These are phyloP conservation scores for Onthophagus sagittarius DNA, from an alignment of 2,888 invertebrate species.

Conservation along the genomic window DNA sequence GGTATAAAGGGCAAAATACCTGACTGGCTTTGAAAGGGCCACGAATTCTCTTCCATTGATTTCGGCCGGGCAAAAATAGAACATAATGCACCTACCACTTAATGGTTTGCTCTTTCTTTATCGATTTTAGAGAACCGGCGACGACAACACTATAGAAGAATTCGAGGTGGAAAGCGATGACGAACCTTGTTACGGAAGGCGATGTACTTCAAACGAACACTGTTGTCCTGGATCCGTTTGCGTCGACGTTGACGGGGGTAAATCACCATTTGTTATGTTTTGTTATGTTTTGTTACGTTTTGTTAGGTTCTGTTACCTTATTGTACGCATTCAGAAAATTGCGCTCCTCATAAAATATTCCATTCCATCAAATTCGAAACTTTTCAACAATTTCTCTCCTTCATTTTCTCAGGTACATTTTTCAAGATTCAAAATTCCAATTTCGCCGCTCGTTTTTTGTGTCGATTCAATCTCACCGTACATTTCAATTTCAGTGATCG, in stretches of 20 bases:
- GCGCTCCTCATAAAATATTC: too few species aligned
- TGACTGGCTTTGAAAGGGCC: not conserved
- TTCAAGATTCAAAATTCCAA: too few species aligned
- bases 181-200: constrained; percentile 73
- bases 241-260: constrained; percentile 63
- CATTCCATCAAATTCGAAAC: too few species aligned
- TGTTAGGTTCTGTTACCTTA: too few species aligned
- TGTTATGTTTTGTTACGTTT: too few species aligned
- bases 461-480: too few species aligned
- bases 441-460: too few species aligned
- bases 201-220: constrained; percentile 73
- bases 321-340: not conserved
- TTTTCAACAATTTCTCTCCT: too few species aligned
- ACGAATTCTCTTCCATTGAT: not conserved
- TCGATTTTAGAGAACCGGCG: constrained; percentile 40
- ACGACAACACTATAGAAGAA: constrained; percentile 48
- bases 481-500: constrained; percentile 50
- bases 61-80: constrained; percentile 7
- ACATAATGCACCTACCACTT: constrained; percentile 1
- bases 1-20: constrained; percentile 14
- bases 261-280: constrained; percentile 25
- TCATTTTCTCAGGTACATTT: too few species aligned
- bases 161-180: constrained; percentile 54
- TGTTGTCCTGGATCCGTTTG: constrained; percentile 82
- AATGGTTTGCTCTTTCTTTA: not conserved